Percentiles rank a stretch among this genome's conserved stretches.
Conservation (phyloP, 2,113 vertebrate species). For the Struthidea cinerea region DNA sequence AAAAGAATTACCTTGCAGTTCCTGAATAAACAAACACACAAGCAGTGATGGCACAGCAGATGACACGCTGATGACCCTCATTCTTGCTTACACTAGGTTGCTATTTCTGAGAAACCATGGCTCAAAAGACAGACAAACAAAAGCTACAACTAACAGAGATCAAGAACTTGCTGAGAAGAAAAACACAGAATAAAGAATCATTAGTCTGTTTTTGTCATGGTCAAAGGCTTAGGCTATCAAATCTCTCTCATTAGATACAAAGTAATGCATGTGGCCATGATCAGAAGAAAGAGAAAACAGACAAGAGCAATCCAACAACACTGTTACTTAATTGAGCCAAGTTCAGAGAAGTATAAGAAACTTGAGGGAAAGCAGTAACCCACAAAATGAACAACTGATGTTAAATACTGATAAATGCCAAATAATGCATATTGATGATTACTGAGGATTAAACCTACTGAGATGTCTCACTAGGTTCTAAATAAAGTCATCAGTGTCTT, state of each 20-base stretch:
- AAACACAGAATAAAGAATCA: not conserved
- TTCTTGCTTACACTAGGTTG: not conserved
- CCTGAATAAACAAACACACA: constrained; percentile 9
- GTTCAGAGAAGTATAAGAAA: not conserved
- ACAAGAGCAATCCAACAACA: not conserved
- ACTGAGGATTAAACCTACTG: not conserved
- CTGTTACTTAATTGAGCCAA: not conserved
- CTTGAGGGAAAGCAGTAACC: not conserved
- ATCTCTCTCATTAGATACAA: not conserved
- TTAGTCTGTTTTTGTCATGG: not conserved
- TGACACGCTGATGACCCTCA: not conserved
- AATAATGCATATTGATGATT: not conserved
- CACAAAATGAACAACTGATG: not conserved
- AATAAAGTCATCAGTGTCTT: not conserved
- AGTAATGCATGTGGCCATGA: not conserved
- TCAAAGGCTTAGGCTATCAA: not conserved
- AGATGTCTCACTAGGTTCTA: not conserved
- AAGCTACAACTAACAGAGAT: not conserved
- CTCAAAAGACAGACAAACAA: not conserved
- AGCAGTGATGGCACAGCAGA: constrained; percentile 24
- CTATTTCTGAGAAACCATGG: not conserved
- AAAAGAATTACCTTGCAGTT: constrained; percentile 28
- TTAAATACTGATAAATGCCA: not conserved
- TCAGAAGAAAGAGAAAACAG: not conserved
- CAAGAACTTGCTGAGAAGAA: not conserved